Conservation (phyloP, 2,113 vertebrate species). For the Crotalus helleri region DNA sequence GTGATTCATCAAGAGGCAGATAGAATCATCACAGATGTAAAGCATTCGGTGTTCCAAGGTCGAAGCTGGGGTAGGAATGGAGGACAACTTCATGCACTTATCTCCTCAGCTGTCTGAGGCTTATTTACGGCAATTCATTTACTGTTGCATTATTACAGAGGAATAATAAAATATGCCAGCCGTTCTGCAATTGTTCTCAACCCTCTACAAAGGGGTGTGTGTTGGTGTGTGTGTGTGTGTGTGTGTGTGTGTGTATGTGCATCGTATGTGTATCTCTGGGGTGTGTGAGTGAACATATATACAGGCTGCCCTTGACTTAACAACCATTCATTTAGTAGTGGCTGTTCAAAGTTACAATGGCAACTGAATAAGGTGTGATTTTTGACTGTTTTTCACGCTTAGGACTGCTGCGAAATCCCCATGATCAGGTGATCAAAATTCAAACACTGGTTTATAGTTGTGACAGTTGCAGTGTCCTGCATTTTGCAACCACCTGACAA, state of each 20-base stretch:
- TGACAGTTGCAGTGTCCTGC: background rate
- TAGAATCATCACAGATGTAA: slow-evolving; percentile 63
- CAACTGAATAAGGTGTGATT: too few relatives aligned
- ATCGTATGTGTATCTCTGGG: background rate
- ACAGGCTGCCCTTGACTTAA: background rate
- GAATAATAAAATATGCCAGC: slow-evolving; percentile 34
- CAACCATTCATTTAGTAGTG: background rate
- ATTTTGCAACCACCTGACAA: background rate
- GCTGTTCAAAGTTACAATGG: background rate
- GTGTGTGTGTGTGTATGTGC: background rate
- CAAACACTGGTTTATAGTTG: background rate
- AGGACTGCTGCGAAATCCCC: background rate
- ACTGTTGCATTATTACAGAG: slow-evolving; percentile 48
- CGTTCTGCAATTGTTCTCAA: slow-evolving; percentile 40
- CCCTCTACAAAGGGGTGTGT: background rate
- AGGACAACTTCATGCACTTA: slow-evolving; percentile 52
- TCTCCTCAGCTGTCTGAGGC: slow-evolving; percentile 34
- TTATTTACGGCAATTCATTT: slow-evolving; percentile 62
- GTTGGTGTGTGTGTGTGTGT: background rate
- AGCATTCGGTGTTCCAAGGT: slow-evolving; percentile 64
- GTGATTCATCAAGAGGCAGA: slow-evolving; percentile 68
- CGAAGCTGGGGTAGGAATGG: slow-evolving; percentile 50
- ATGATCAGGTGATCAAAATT: background rate
- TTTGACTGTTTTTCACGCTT: background rate
- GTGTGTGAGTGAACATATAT: background rate